These are phyloP conservation scores for Aphaenogaster rudis DNA, from an alignment of 1,140 invertebrate species.

Conservation along the genomic window DNA sequence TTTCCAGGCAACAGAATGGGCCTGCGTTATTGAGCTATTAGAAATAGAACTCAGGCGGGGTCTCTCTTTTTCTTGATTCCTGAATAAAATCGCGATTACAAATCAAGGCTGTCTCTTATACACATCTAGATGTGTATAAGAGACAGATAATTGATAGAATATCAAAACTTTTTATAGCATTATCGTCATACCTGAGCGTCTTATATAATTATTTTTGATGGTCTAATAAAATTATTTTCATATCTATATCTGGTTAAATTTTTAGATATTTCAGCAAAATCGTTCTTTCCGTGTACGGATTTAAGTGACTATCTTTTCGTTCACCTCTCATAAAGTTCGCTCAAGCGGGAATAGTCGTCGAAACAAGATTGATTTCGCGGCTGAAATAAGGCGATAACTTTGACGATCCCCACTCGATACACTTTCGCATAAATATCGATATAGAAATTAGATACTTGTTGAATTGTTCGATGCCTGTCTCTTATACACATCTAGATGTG, in stretches of 20 bases:
- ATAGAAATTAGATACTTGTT: conserved; percentile 11
- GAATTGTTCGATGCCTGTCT: conserved; percentile 10
- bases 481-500: too few species aligned
- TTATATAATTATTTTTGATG: too few species aligned
- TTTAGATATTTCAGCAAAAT: too few species aligned
- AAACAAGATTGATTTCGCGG: conserved; percentile 31
- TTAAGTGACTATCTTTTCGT: background rate
- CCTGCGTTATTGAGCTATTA: background rate
- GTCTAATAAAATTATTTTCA: too few species aligned
- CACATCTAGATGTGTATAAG: too few species aligned
- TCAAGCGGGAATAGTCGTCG: conserved; percentile 15
- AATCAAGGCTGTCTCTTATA: too few species aligned
- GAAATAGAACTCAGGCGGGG: background rate
- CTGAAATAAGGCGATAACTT: conserved; percentile 49
- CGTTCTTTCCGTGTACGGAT: background rate
- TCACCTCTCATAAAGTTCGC: conserved; percentile 5
- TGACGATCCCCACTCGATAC: conserved; percentile 39
- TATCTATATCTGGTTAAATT: too few species aligned
- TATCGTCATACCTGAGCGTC: too few species aligned
- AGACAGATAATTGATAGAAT: too few species aligned
- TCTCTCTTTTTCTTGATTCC: background rate
- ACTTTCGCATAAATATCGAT: conserved; percentile 26
- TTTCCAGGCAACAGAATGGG: too few species aligned
- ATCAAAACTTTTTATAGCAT: too few species aligned
- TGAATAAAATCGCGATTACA: background rate